A percentile compares a stretch with the other conserved stretches of the same genome.
phyloP scores from a whole-genome alignment of 2,797 vertebrate species.

The Sciurus vulgaris region DNA sequence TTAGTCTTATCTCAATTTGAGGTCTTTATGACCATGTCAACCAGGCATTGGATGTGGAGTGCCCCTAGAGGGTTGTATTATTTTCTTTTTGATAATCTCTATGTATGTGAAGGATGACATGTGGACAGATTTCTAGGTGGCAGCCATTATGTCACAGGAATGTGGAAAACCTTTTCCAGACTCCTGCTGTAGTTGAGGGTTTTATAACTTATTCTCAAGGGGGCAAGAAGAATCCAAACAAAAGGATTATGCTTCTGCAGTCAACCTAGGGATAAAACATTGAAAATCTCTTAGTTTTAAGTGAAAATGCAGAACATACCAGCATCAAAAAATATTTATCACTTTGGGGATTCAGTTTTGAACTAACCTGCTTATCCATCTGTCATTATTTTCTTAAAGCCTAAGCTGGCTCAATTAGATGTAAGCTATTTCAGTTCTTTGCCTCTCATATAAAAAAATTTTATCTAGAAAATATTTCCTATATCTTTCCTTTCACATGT shows the following conservation, averaged over 20 bases:
- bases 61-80: not conserved
- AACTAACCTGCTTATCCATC: not conserved
- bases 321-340: not conserved
- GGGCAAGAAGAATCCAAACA: not conserved
- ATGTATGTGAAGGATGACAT: not conserved
- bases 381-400: conserved; percentile 13
- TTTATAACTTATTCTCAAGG: conserved; percentile 50
- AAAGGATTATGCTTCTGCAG: conserved; percentile 28
- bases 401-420: not conserved
- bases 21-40: not conserved
- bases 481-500: not conserved
- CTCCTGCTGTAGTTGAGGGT: not conserved
- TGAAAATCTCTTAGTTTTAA: not conserved
- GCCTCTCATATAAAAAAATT: not conserved
- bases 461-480: conserved; percentile 28
- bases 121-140: not conserved
- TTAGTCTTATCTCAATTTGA: not conserved
- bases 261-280: not conserved
- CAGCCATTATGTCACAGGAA: not conserved
- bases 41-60: not conserved
- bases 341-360: not conserved
- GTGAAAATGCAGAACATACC: conserved; percentile 4
- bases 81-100: not conserved
- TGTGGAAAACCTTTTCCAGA: not conserved
- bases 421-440: not conserved